Evolutionary conservation across 2,888 invertebrate genomes (phyloP), one percentile per base, ranked within the genome.

Genomic region (Drosophila flavopinicola): DNA sequence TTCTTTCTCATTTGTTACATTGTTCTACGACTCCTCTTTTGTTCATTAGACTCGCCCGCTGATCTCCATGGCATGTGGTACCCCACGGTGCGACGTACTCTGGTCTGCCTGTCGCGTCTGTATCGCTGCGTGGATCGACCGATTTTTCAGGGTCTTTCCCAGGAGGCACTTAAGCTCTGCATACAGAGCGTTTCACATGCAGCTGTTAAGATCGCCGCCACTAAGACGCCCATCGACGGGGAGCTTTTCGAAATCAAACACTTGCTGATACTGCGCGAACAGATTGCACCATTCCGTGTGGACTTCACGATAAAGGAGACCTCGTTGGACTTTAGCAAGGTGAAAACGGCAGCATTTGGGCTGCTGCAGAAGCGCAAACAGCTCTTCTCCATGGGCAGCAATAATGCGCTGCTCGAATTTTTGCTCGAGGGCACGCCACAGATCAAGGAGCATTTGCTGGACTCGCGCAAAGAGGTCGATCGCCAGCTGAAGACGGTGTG

Each of bases 11-110:
- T n/a, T n/a, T n/a, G n/a, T n/a, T n/a, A n/a, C n/a, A n/a, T n/a
- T n/a, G n/a, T n/a, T n/a, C n/a, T n/a, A n/a, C n/a, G n/a, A n/a
- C n/a, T 15, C 0, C 1, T 32, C 5, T 6, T 6, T 17, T 0
- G 10, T 52, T 6, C 3, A 2, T 0, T 90, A 90, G 95, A 95
- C 88, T 97, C 97, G 0, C 97, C 98, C 0, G 98, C 99, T 0
- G 99, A 99, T 92, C 92, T 99, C 27, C 99, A 99, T 91, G 99
- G 99, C 23, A 98, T 99, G 98, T 99, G 99, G 99, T 99, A 99
- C 91, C 99, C 99, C 0, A 98, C 98, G 0, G 98, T 99, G 0
- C 93, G 99, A 13, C 93, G 99, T 38, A 98, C 99, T 0, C 91
- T 99, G 13, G 97, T 99, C 15, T 99, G 98, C 67, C 92, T 99